phyloP scores from a whole-genome alignment of 1,140 invertebrate genomes.

The Bombus fervidus region DNA sequence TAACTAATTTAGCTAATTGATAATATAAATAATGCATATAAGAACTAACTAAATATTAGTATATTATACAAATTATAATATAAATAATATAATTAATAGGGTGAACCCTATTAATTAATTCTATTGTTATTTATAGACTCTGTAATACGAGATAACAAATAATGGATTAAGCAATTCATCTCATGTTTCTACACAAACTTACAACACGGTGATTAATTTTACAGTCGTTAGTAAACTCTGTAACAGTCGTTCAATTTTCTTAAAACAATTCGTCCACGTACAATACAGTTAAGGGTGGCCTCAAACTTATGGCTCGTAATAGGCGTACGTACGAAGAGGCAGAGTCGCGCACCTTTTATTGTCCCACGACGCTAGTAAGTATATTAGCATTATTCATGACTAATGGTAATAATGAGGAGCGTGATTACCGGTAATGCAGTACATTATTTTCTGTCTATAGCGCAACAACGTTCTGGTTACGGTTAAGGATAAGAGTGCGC shows the following conservation, averaged over 20 bases:
- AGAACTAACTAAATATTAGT: too few species aligned
- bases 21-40: too few species aligned
- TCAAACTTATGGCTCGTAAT: constrained; percentile 1
- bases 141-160: too few species aligned
- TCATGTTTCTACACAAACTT: not conserved
- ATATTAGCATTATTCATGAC: constrained; percentile 75
- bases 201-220: not conserved
- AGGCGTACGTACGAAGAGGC: constrained; percentile 72
- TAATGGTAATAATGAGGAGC: constrained; percentile 77
- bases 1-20: too few species aligned
- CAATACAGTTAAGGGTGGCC: not conserved
- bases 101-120: too few species aligned
- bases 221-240: not conserved
- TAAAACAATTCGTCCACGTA: not conserved
- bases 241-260: constrained; percentile 1
- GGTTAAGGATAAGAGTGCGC: not conserved
- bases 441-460: constrained; percentile 63
- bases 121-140: too few species aligned
- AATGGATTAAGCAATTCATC: too few species aligned
- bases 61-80: too few species aligned
- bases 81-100: too few species aligned
- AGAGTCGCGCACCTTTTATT: constrained; percentile 78
- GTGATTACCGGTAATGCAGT: constrained; percentile 70
- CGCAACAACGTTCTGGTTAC: not conserved
- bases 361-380: constrained; percentile 73